Evolutionary conservation across 2,888 invertebrate species (phyloP).

Genomic region (Drosophila sordidula): DNA sequence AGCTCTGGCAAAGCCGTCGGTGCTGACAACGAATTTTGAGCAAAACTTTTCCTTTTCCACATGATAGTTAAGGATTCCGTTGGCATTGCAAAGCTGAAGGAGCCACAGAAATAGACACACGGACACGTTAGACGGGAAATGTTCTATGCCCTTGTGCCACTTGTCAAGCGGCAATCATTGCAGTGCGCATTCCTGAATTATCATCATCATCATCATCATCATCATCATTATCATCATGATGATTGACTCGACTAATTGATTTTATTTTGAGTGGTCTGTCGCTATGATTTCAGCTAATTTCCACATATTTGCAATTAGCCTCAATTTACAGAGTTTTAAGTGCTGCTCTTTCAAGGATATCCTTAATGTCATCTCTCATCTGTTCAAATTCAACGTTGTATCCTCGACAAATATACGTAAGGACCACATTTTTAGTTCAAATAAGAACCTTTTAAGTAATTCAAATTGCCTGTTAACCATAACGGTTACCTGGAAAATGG

Average conservation of each 20-base stretch:
- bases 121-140: background rate
- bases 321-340: background rate
- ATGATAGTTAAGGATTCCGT: constrained; percentile 51
- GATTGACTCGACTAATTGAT: background rate
- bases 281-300: background rate
- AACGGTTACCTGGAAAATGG: background rate
- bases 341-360: too few species aligned
- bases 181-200: background rate
- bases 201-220: background rate
- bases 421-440: too few species aligned
- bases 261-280: background rate
- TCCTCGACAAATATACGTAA: too few species aligned
- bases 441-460: too few species aligned
- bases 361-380: too few species aligned
- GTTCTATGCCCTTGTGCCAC: background rate
- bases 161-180: too few species aligned
- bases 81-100: constrained; percentile 7
- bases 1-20: constrained; percentile 23
- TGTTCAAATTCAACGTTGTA: too few species aligned
- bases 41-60: constrained; percentile 41
- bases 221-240: background rate
- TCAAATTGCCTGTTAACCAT: too few species aligned
- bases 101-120: too few species aligned
- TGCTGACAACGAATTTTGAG: constrained; percentile 56
- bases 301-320: background rate